phyloP scores from a whole-genome alignment of 1,140 invertebrate species.

The Gryllus bimaculatus region DNA sequence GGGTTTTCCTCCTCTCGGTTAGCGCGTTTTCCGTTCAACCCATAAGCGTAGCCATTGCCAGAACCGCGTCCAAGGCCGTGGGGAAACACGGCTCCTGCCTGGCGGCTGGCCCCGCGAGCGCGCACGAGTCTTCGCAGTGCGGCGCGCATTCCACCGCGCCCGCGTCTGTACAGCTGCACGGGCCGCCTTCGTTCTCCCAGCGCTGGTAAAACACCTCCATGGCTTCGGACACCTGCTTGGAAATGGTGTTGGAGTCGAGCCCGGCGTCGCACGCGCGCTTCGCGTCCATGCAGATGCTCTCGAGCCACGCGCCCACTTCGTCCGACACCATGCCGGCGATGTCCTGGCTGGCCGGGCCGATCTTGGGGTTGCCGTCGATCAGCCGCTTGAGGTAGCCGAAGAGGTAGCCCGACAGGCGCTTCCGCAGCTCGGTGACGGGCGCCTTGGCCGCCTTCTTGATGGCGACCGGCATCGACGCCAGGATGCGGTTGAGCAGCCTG shows the following conservation, averaged over 20 bases:
- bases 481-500: background rate
- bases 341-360: background rate
- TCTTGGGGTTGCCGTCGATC: background rate
- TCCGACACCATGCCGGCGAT: background rate
- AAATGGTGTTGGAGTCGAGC: background rate
- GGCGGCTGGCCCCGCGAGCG: too few relatives aligned
- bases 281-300: background rate
- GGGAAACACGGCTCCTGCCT: too few relatives aligned
- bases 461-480: background rate
- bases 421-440: background rate
- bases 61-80: too few relatives aligned
- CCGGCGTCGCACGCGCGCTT: background rate
- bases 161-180: too few relatives aligned
- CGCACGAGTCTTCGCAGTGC: too few relatives aligned
- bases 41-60: too few relatives aligned
- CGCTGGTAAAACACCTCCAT: background rate
- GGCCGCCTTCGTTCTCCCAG: background rate
- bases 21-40: too few relatives aligned
- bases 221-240: background rate
- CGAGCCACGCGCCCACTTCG: background rate
- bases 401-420: background rate
- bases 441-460: background rate
- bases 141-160: too few relatives aligned
- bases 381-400: background rate
- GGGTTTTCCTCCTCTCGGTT: too few relatives aligned